Evolutionary conservation across 2,888 invertebrate genomes (phyloP), one percentile per base, ranked within the genome.

Genomic region (Mactromeris polynyma): DNA sequence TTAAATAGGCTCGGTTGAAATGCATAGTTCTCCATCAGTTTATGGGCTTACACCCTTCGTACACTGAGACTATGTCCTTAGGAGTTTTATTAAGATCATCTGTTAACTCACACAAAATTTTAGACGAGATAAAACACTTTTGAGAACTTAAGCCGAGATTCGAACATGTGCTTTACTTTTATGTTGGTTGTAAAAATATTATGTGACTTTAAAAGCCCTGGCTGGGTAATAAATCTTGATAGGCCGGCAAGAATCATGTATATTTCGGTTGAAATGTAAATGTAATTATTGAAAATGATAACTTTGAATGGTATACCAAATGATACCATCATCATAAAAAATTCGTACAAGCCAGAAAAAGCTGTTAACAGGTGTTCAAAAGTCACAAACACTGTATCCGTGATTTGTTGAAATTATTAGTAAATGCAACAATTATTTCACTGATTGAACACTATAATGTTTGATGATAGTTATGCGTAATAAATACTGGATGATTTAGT

Each of bases 211-310:
- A 89, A 89, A 89, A 83, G 89, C 89, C 73, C 40, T 73, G n/a
- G 26, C 81, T 31, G 36, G 83, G 73, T 46, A 38, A 85, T 89
- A 89, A 89, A 89, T 82, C 36, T 58, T 80, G 78, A 81, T 81
- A 80, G 78, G 86, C 64, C 81, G 77, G 31, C 31, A 26, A 17
- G 77, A 86, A 81, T 38, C 86, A 80, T 90, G 90, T 89, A 78
- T 40, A 85, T 89, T 89, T 87, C 85, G 85, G 87, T 87, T 85
- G 81, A 86, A 90, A 85, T 87, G 90, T 85, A 90, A 89, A 89
- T 89, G 87, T 90, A 89, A 90, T 90, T 90, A 90, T 87, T 84
- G 80, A 86, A 89, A 86, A 87, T 80, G 87, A 89, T 90, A 82
- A 86, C 82, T 84, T 36, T 81, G 84, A 83, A 87, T 87, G 42